Base-by-base conservation (phyloP, 1,140 invertebrate species). In the Agrilus planipennis region DNA sequence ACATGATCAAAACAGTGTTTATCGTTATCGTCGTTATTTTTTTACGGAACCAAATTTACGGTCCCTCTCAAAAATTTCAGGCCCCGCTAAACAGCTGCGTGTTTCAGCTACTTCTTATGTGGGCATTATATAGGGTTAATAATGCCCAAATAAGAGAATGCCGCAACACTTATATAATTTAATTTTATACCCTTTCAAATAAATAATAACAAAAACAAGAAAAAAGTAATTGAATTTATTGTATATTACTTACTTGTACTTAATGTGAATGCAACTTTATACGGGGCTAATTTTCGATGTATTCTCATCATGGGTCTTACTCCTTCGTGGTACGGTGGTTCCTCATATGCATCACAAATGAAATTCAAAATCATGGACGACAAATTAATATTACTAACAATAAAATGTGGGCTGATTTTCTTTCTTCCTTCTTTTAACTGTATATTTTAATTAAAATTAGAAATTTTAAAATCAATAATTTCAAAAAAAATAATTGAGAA, bases 231-330 rank as follows among this genome's bases (percentile, higher is more conserved):
- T 31, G 14, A 11, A 9, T 6, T 6, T 6, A 7, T 15, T 6
- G 14, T 31, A 31, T 15, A 6, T 31, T 31, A 15, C 14, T 15
- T 11, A n/a, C n/a, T n/a, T n/a, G n/a, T n/a, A n/a, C n/a, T n/a
- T n/a, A n/a, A n/a, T 16, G 68, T 64, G 63, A 82, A 77, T 27
- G 70, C 70, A 30, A 77, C 70, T 69, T 81, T 82, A 49, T 79
- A 85, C 1, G 84, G 84, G 10, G 80, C 70, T 41, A 87, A 60
- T 59, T 74, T 76, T 34, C 76, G 71, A 57, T 86, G 78, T 15
- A 88, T 66, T 39, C 70, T 66, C 9, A 84, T 54, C 14, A 68
- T 39, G 30, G 52, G 43, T 20, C 59, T 40, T n/a, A 43, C 30
- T 39, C 52, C 52, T 25, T 50, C 53, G 40, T 59, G 46, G 31